A percentile compares a stretch with the other conserved stretches of the same genome.
Conservation (phyloP, 2,888 invertebrate species). For the Iselma pallidipennis region DNA sequence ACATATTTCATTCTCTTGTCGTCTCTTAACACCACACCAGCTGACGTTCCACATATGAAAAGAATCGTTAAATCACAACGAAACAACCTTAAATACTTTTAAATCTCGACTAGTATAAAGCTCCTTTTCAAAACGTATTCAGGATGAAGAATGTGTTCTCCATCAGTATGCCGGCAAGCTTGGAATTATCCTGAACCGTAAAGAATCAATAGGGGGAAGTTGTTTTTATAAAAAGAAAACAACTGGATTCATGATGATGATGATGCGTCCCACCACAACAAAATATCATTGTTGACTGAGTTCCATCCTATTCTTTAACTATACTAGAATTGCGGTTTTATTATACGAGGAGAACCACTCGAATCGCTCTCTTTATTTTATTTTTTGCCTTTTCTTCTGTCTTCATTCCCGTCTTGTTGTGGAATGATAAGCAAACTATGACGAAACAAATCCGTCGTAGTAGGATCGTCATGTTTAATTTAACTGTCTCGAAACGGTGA, state of each 20-base stretch:
- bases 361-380: neutral
- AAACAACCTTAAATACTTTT: constrained; percentile 31
- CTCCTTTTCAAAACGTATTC: constrained; percentile 7
- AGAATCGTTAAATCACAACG: constrained; percentile 36
- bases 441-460: neutral
- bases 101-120: constrained; percentile 17
- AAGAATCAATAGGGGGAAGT: constrained; percentile 7
- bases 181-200: constrained; percentile 1
- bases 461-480: neutral
- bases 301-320: neutral
- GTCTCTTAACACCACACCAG: constrained; percentile 11
- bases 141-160: constrained; percentile 4
- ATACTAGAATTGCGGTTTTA: neutral
- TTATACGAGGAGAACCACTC: neutral
- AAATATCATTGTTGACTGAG: neutral
- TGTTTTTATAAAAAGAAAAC: constrained; percentile 5
- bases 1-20: neutral
- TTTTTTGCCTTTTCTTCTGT: neutral
- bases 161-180: neutral
- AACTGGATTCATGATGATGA: neutral
- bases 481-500: neutral
- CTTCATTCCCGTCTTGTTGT: neutral
- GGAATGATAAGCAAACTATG: neutral
- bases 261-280: neutral
- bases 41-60: constrained; percentile 31